Evolutionary conservation across 2,797 vertebrate species (phyloP).

Genomic region (Apogon hyalosoma): DNA sequence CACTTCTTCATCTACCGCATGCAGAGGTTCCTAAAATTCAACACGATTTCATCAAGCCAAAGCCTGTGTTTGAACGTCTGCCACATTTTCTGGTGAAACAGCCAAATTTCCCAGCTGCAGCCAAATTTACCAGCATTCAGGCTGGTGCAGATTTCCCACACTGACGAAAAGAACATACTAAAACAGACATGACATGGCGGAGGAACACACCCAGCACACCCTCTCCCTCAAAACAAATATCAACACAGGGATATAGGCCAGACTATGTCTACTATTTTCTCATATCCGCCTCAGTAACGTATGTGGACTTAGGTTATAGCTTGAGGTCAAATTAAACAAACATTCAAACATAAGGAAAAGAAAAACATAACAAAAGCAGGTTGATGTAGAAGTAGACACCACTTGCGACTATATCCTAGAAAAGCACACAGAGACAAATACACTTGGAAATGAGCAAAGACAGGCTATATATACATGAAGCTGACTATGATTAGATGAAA

Average conservation of each 20-base stretch:
- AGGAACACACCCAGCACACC: slow-evolving; percentile 58
- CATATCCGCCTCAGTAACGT: slow-evolving; percentile 66
- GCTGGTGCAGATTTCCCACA: slow-evolving; percentile 46
- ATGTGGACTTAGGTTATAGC: slow-evolving; percentile 50
- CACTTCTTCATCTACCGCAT: slow-evolving; percentile 37
- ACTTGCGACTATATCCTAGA: background rate
- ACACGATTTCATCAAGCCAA: slow-evolving; percentile 42
- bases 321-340: slow-evolving; percentile 59
- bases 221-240: slow-evolving; percentile 74
- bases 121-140: slow-evolving; percentile 54
- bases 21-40: slow-evolving; percentile 38
- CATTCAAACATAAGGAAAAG: slow-evolving; percentile 30
- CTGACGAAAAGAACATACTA: slow-evolving; percentile 31
- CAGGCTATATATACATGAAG: too few relatives aligned
- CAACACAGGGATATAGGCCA: slow-evolving; percentile 63
- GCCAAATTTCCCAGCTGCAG: slow-evolving; percentile 43
- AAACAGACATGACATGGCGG: slow-evolving; percentile 47
- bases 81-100: slow-evolving; percentile 30
- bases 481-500: too few relatives aligned
- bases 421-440: slow-evolving; percentile 8
- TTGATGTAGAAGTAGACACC: slow-evolving; percentile 11
- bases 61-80: slow-evolving; percentile 47
- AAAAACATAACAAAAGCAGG: slow-evolving; percentile 20
- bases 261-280: slow-evolving; percentile 57
- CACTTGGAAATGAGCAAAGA: background rate